Percentiles rank a stretch among this genome's conserved stretches.
Conservation (phyloP, 2,113 vertebrate species). For the Prochilodus magdalenae region DNA sequence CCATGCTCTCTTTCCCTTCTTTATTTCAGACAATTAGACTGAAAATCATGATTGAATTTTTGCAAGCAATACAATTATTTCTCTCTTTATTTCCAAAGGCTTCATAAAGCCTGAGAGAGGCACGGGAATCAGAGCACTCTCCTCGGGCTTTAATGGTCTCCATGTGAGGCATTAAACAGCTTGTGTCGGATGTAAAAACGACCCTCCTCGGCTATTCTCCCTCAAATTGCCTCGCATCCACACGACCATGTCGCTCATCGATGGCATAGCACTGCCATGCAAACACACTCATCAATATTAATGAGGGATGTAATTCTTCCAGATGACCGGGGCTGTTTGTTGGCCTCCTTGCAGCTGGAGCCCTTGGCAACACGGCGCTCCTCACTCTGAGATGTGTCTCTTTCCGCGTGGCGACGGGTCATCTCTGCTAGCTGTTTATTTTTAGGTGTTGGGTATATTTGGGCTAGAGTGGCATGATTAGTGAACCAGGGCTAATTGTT, state of each 20-base stretch:
- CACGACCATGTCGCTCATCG: slow-evolving; percentile 53
- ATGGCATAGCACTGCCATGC: slow-evolving; percentile 56
- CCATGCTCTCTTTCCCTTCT: background rate
- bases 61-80: background rate
- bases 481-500: slow-evolving; percentile 59
- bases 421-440: slow-evolving; percentile 44
- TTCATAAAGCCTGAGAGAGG: background rate
- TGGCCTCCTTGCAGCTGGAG: slow-evolving; percentile 60
- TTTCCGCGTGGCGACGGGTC: background rate
- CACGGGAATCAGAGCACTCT: background rate
- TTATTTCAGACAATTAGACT: background rate
- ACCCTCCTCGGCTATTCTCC: slow-evolving; percentile 40
- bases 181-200: slow-evolving; percentile 12
- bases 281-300: slow-evolving; percentile 72
- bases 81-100: background rate
- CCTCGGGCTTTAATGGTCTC: background rate
- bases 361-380: slow-evolving; percentile 54
- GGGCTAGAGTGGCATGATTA: slow-evolving; percentile 45
- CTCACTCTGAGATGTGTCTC: background rate
- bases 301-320: slow-evolving; percentile 68
- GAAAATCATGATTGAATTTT: slow-evolving; percentile 1
- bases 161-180: background rate
- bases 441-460: slow-evolving; percentile 51
- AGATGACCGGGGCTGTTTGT: slow-evolving; percentile 60
- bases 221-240: slow-evolving; percentile 30